Evolutionary conservation across 2,113 vertebrate species (phyloP).

Genomic region (Pseudonaja textilis): DNA sequence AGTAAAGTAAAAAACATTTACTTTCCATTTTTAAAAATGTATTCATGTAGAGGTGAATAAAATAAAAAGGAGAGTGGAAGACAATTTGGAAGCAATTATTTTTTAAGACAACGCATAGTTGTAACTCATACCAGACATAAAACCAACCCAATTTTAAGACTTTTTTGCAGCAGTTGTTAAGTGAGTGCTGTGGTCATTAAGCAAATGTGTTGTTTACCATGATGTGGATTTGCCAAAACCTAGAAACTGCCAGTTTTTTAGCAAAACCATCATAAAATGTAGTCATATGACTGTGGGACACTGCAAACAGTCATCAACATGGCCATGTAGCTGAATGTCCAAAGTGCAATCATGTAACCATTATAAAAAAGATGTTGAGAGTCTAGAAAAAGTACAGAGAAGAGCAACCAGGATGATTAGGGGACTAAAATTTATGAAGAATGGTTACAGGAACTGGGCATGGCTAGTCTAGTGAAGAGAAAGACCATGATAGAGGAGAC

Average conservation of each 20-base stretch:
- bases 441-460: no score
- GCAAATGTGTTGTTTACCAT: no score
- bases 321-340: neutral
- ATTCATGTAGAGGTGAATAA: neutral
- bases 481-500: no score
- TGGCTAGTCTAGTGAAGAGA: no score
- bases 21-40: neutral
- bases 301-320: neutral
- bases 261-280: neutral
- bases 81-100: neutral
- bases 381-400: no score
- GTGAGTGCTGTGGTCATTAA: no score
- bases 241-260: neutral
- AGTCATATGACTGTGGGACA: neutral
- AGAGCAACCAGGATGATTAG: no score
- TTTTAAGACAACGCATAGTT: neutral
- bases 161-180: neutral
- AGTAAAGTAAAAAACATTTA: no score
- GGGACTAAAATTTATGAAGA: no score
- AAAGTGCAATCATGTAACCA: neutral
- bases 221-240: no score
- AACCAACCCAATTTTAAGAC: neutral
- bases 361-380: no score
- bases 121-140: neutral
- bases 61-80: neutral